Conservation (phyloP, 2,113 vertebrate species). For the Strigops habroptila region DNA sequence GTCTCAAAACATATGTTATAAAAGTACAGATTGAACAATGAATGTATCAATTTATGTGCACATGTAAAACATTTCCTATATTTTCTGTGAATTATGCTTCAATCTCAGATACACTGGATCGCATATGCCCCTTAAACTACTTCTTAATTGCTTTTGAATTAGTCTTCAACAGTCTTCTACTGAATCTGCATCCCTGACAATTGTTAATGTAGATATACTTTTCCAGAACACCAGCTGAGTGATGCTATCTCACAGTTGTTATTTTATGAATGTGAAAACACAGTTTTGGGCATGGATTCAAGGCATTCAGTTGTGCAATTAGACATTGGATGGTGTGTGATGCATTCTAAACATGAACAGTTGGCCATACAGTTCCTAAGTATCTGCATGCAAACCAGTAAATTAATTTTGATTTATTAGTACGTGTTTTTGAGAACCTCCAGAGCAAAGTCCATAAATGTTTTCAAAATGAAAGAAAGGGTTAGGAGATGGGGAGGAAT, state of each 20-base stretch:
- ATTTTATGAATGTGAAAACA: neutral
- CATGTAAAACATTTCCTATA: neutral
- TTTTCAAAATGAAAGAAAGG: neutral
- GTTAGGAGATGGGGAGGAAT: neutral
- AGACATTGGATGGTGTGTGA: neutral
- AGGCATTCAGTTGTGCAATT: neutral
- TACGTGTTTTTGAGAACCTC: neutral
- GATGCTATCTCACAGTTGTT: neutral
- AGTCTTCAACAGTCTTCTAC: neutral
- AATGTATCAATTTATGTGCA: neutral
- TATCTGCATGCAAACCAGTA: neutral
- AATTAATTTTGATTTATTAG: neutral
- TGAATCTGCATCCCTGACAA: neutral
- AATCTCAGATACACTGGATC: neutral
- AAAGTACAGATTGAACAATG: neutral
- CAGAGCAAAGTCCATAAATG: neutral
- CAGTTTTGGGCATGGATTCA: neutral
- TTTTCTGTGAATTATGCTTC: neutral
- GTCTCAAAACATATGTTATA: neutral
- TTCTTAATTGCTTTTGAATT: neutral
- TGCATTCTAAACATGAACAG: neutral
- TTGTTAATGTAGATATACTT: neutral
- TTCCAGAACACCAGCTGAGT: neutral
- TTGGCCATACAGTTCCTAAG: neutral
- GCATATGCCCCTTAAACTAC: neutral